A percentile compares a stretch with the other conserved stretches of the same genome.
phyloP scores from a whole-genome alignment of 2,113 vertebrate genomes.

The Pteruthius melanotis region DNA sequence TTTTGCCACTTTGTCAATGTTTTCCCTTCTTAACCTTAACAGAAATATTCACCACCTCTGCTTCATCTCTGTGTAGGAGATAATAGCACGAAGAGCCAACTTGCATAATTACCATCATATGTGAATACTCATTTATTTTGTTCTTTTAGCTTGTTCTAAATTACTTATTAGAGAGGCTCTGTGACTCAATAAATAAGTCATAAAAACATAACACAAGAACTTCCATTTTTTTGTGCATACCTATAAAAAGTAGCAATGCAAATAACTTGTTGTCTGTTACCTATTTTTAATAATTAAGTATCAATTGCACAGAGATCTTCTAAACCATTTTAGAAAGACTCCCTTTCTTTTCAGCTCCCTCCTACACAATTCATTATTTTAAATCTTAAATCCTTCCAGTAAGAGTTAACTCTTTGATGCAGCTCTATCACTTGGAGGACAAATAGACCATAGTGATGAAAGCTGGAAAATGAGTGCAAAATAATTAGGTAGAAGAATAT shows the following conservation, averaged over 20 bases:
- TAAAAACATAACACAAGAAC: not conserved
- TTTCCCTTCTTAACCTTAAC: not conserved
- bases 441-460: not conserved
- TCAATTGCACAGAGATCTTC: not conserved
- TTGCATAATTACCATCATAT: not conserved
- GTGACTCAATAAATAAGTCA: not conserved
- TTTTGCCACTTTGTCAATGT: not conserved
- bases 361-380: constrained; percentile 49
- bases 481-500: not conserved
- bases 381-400: not conserved
- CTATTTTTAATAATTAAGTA: not conserved
- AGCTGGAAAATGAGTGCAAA: not conserved
- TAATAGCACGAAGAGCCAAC: not conserved
- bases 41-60: constrained; percentile 33
- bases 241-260: not conserved
- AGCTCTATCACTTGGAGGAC: not conserved
- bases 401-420: constrained; percentile 19
- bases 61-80: constrained; percentile 10
- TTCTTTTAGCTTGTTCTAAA: not conserved
- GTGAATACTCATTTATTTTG: not conserved
- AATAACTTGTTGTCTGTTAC: not conserved
- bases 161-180: not conserved
- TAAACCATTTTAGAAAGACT: no score
- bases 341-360: not conserved
- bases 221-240: not conserved